These are phyloP conservation scores for Heliconius hewitsoni DNA, from an alignment of 1,140 invertebrate genomes.

Conservation along the genomic window DNA sequence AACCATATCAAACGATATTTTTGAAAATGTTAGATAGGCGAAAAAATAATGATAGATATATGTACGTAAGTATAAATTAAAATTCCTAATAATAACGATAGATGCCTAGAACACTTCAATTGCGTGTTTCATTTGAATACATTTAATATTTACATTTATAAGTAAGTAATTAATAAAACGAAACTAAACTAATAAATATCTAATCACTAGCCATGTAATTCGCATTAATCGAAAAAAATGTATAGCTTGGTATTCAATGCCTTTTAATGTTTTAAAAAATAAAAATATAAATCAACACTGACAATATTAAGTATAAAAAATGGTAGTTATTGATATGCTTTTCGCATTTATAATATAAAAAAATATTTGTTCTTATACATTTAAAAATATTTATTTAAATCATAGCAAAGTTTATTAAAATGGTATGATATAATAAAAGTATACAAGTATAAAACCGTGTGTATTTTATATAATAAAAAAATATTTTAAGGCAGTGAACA, in stretches of 20 bases:
- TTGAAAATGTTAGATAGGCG: slow-evolving; percentile 24
- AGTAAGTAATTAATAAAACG: slow-evolving; percentile 51
- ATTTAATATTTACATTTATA: slow-evolving; percentile 41
- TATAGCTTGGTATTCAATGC: slow-evolving; percentile 43
- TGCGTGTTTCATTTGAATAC: slow-evolving; percentile 30
- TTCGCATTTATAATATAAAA: too few relatives aligned
- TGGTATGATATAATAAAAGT: background rate
- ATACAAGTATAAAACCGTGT: background rate
- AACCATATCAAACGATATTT: background rate
- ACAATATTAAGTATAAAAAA: slow-evolving; percentile 8
- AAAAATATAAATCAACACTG: background rate
- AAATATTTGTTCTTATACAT: too few relatives aligned
- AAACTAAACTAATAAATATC: slow-evolving; percentile 66
- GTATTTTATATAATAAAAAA: background rate
- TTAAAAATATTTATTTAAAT: too few relatives aligned
- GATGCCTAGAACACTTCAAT: slow-evolving; percentile 29
- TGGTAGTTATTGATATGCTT: background rate
- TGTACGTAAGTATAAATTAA: slow-evolving; percentile 23
- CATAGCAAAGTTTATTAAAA: too few relatives aligned
- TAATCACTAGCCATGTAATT: slow-evolving; percentile 80
- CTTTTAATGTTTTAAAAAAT: slow-evolving; percentile 18
- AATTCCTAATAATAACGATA: slow-evolving; percentile 33
- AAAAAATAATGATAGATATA: slow-evolving; percentile 23
- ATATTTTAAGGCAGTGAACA: slow-evolving; percentile 26
- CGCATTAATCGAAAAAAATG: slow-evolving; percentile 59